A percentile compares a stretch with the other conserved stretches of the same genome.
phyloP scores from a whole-genome alignment of 1,140 invertebrate species.

The Mamestra configurata region DNA sequence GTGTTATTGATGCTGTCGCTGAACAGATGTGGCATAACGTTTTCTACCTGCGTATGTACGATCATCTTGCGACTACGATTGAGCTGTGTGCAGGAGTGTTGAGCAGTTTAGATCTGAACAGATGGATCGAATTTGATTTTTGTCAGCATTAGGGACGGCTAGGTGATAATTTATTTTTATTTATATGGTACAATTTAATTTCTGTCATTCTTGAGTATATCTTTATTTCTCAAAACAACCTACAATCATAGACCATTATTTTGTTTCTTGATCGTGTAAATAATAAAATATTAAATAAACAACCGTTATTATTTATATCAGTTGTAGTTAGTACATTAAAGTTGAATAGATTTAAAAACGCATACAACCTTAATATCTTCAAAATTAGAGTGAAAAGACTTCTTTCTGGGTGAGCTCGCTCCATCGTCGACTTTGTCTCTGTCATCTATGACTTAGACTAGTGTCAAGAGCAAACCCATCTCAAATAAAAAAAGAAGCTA shows the following conservation, averaged over 20 bases:
- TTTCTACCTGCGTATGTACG: constrained; percentile 72
- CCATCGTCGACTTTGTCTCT: too few relatives aligned
- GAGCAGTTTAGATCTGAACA: constrained; percentile 77
- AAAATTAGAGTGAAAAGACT: too few relatives aligned
- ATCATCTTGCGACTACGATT: constrained; percentile 69
- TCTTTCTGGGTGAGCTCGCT: too few relatives aligned
- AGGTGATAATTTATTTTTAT: not conserved
- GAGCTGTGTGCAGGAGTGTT: constrained; percentile 74
- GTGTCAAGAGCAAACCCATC: too few relatives aligned
- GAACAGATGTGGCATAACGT: constrained; percentile 61
- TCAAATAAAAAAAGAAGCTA: too few relatives aligned
- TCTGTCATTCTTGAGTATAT: not conserved
- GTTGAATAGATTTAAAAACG: too few relatives aligned
- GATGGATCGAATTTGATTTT: constrained; percentile 82
- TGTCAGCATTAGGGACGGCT: constrained; percentile 53
- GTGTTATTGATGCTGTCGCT: constrained; percentile 40
- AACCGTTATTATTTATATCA: not conserved
- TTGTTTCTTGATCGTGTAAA: constrained; percentile 11
- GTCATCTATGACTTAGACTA: too few relatives aligned
- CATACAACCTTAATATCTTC: too few relatives aligned
- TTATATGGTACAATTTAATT: not conserved
- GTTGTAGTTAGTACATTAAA: not conserved
- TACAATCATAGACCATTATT: not conserved
- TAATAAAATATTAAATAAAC: not conserved
- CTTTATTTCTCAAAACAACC: not conserved